A percentile compares a stretch with the other conserved stretches of the same genome.
Evolutionary conservation across 2,797 vertebrate genomes (phyloP).

Genomic region (Pipistrellus kuhlii): DNA sequence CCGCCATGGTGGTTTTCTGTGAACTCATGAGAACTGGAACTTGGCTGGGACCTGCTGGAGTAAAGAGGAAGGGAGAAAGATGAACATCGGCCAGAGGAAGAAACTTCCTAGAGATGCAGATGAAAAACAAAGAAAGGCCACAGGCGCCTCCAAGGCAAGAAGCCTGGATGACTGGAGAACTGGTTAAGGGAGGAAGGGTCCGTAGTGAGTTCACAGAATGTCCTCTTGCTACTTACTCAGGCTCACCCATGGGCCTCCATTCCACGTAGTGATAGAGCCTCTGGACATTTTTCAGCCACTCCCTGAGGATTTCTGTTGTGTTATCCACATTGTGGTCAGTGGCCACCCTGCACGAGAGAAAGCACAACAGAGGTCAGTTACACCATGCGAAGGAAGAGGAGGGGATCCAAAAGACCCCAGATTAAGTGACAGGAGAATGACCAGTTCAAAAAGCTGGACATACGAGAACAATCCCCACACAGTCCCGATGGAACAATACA

Average conservation of each 20-base stretch:
- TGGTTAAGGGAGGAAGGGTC: not conserved
- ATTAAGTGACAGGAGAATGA: not conserved
- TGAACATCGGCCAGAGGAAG: not conserved
- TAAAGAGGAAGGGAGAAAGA: not conserved
- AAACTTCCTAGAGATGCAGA: not conserved
- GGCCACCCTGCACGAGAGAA: slow-evolving; percentile 90
- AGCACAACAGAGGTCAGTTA: not conserved
- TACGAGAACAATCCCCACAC: not conserved
- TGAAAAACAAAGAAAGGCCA: not conserved
- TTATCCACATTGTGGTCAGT: slow-evolving; percentile 97
- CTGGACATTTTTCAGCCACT: slow-evolving; percentile 95
- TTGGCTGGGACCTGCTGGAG: not conserved
- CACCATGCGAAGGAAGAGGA: not conserved
- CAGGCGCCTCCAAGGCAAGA: not conserved
- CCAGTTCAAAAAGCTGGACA: not conserved
- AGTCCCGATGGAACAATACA: not conserved
- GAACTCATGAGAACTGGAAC: not conserved
- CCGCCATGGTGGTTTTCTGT: not conserved
- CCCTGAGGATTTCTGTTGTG: slow-evolving; percentile 94
- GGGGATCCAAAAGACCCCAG: not conserved
- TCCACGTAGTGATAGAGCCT: slow-evolving; percentile 95
- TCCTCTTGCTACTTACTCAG: slow-evolving; percentile 88
- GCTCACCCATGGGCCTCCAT: slow-evolving; percentile 96
- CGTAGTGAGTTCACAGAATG: too few species aligned
- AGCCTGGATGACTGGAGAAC: not conserved